Evolutionary conservation across 2,113 vertebrate species (phyloP).

Genomic region (Sinosuthora webbiana): DNA sequence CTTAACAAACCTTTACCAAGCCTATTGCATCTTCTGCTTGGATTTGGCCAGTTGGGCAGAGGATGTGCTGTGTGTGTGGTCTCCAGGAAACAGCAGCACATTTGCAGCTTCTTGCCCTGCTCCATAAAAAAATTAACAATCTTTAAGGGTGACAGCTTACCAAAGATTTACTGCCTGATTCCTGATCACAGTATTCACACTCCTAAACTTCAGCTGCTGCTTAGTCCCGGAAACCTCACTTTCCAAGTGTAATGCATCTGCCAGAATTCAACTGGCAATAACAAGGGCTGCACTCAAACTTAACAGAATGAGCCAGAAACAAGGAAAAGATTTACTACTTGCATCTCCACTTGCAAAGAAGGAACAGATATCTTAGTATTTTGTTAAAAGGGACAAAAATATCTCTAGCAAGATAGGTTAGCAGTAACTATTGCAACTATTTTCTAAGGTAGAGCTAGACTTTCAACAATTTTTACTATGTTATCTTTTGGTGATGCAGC

Average conservation of each 20-base stretch:
- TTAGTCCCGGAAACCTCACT: background rate
- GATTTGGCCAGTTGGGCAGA: background rate
- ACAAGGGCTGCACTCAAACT: background rate
- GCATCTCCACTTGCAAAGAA: background rate
- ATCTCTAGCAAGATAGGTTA: background rate
- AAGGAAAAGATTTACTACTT: background rate
- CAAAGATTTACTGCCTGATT: background rate
- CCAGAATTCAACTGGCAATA: background rate
- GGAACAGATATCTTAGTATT: background rate
- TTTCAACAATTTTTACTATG: background rate
- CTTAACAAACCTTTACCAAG: background rate
- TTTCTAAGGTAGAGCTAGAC: background rate
- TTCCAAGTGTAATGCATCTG: background rate
- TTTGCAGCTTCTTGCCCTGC: background rate
- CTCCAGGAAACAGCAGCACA: background rate
- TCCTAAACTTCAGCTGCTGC: background rate
- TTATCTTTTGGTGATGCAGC: background rate
- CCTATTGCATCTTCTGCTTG: background rate
- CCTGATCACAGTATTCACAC: background rate
- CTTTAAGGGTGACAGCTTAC: background rate
- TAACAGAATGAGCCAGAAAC: background rate
- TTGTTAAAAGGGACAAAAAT: background rate
- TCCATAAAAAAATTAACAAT: background rate
- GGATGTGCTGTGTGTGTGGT: background rate
- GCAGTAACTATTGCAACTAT: background rate